Evolutionary conservation across 2,797 vertebrate genomes (phyloP).

Genomic region (Emydoidea blandingii): DNA sequence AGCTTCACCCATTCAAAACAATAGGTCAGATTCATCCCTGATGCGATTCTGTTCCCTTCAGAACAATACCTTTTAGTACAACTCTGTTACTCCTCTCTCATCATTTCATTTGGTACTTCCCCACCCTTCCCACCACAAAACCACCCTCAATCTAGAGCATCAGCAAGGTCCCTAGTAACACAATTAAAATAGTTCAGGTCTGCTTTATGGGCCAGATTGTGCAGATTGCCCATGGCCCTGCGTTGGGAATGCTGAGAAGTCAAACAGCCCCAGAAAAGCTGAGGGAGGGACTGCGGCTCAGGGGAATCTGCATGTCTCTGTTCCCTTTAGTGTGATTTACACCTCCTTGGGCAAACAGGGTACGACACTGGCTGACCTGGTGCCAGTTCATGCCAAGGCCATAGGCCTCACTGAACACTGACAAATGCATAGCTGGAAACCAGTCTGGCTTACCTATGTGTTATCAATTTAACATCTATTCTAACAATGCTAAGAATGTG

Average conservation of each 20-base stretch:
- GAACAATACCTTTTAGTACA: background rate
- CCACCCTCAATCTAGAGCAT: background rate
- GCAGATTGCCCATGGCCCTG: background rate
- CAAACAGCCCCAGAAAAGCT: background rate
- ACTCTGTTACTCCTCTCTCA: background rate
- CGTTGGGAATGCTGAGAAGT: background rate
- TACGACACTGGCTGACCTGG: too few species aligned
- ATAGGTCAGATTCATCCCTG: too few species aligned
- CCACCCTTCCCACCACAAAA: background rate
- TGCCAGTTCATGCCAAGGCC: too few species aligned
- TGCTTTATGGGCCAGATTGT: background rate
- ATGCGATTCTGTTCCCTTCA: background rate
- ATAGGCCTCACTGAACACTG: too few species aligned
- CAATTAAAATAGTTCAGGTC: background rate
- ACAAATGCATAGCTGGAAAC: too few species aligned
- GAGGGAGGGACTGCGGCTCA: background rate
- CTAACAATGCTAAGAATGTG: too few species aligned
- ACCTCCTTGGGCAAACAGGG: background rate
- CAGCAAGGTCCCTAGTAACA: background rate
- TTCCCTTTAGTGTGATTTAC: background rate
- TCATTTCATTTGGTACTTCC: background rate
- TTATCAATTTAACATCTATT: too few species aligned
- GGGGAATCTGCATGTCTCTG: background rate
- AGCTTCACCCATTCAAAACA: background rate
- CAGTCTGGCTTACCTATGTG: too few species aligned